Conservation (phyloP, 2,888 invertebrate genomes). For the Tetheella fluctuosa region DNA sequence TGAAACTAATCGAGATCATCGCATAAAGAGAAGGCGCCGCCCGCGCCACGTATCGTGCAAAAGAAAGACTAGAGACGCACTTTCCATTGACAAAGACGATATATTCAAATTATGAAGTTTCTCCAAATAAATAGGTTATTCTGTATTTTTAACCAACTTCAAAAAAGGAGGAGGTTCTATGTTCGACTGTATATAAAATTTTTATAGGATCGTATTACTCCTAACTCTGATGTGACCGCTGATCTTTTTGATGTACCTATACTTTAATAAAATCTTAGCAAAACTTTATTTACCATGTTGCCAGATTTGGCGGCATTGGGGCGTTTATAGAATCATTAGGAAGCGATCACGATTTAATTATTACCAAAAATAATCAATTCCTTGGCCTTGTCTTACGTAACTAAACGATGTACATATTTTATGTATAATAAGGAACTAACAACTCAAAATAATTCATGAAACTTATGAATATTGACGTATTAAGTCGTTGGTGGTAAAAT, state of each 20-base stretch:
- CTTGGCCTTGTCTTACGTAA: constrained; percentile 6
- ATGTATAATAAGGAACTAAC: background rate
- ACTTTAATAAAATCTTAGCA: too few relatives aligned
- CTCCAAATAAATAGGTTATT: constrained; percentile 37
- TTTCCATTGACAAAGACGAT: constrained; percentile 62
- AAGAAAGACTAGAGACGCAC: constrained; percentile 58
- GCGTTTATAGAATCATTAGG: background rate
- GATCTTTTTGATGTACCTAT: too few relatives aligned
- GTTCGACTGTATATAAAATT: too few relatives aligned
- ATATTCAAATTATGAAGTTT: constrained; percentile 60
- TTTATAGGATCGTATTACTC: too few relatives aligned
- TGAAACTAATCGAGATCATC: constrained; percentile 71
- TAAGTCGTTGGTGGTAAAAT: too few relatives aligned
- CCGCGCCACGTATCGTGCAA: constrained; percentile 45
- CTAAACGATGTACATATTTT: constrained; percentile 7
- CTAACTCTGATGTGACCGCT: too few relatives aligned
- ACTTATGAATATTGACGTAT: too few relatives aligned
- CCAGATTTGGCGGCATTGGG: background rate
- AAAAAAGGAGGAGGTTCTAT: too few relatives aligned
- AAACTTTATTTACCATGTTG: background rate
- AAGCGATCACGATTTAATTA: background rate
- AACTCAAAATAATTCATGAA: background rate
- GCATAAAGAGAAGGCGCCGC: constrained; percentile 64
- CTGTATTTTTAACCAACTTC: too few relatives aligned
- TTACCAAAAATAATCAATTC: background rate